Percentiles rank a stretch among this genome's conserved stretches.
Conservation (phyloP, 2,888 invertebrate species). For the Drosophila pseudotakahashii region DNA sequence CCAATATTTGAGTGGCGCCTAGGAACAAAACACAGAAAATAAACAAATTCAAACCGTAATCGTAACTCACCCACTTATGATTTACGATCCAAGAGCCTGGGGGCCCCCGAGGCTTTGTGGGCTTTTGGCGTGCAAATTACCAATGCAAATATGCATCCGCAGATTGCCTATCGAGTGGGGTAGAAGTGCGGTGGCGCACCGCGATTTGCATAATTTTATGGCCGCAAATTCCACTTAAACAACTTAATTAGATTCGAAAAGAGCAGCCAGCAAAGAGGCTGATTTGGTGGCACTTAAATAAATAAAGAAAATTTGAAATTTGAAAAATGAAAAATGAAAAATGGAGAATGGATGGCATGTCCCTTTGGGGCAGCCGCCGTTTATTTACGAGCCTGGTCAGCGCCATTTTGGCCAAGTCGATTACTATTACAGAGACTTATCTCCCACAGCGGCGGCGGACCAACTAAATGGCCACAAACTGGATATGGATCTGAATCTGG, state of each 20-base stretch:
- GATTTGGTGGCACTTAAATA: constrained; percentile 73
- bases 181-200: constrained; percentile 34
- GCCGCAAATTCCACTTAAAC: constrained; percentile 72
- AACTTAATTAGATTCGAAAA: constrained; percentile 73
- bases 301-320: constrained; percentile 49
- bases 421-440: constrained; percentile 41
- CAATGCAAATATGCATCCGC: constrained; percentile 59
- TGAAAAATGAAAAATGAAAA: constrained; percentile 44
- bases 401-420: constrained; percentile 59
- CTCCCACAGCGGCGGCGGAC: constrained; percentile 38
- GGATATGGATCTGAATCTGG: constrained; percentile 42
- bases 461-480: constrained; percentile 31
- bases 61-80: constrained; percentile 60
- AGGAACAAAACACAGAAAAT: constrained; percentile 1
- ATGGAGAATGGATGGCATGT: constrained; percentile 59
- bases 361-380: constrained; percentile 60
- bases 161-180: constrained; percentile 29
- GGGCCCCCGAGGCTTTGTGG: constrained; percentile 27
- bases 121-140: constrained; percentile 62
- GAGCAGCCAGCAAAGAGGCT: constrained; percentile 55
- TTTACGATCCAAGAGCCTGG: constrained; percentile 51
- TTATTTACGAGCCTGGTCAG: constrained; percentile 63
- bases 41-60: constrained; percentile 13
- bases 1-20: constrained; percentile 9
- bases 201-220: constrained; percentile 76